Conservation (phyloP, 2,113 vertebrate genomes). For the Panthera uncia region DNA sequence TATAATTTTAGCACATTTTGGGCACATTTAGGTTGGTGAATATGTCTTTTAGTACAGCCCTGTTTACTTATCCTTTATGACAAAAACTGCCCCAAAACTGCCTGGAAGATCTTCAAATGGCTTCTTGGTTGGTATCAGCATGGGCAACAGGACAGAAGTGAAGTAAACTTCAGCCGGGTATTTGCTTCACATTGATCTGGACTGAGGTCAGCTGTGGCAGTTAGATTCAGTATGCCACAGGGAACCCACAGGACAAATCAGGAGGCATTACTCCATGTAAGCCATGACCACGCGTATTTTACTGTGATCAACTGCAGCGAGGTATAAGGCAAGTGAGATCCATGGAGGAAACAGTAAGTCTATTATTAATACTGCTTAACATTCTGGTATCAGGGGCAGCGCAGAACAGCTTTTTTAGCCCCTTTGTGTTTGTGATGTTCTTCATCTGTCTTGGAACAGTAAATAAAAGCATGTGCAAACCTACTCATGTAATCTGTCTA, state of each 20-base stretch:
- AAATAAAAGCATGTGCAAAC: neutral
- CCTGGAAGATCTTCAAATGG: neutral
- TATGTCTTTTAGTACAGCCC: neutral
- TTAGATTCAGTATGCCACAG: neutral
- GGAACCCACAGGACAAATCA: neutral
- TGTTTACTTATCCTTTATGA: neutral
- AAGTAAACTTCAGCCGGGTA: neutral
- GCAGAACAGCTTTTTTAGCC: neutral
- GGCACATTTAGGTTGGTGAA: neutral
- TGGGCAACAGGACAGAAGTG: neutral
- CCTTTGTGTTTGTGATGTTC: neutral
- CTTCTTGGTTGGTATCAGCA: neutral
- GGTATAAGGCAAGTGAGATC: neutral
- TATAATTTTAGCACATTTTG: neutral
- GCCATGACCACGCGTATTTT: neutral
- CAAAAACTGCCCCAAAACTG: neutral
- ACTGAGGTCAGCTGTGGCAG: neutral
- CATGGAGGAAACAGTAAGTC: neutral
- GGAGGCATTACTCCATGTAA: neutral
- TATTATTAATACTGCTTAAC: neutral
- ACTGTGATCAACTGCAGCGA: neutral
- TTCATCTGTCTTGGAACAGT: neutral
- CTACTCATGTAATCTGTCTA: neutral
- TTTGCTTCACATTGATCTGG: neutral
- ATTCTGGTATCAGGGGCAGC: neutral